Evolutionary conservation across 1,140 invertebrate species (phyloP), one percentile per base, ranked within the genome.

Genomic region (Apis dorsata): DNA sequence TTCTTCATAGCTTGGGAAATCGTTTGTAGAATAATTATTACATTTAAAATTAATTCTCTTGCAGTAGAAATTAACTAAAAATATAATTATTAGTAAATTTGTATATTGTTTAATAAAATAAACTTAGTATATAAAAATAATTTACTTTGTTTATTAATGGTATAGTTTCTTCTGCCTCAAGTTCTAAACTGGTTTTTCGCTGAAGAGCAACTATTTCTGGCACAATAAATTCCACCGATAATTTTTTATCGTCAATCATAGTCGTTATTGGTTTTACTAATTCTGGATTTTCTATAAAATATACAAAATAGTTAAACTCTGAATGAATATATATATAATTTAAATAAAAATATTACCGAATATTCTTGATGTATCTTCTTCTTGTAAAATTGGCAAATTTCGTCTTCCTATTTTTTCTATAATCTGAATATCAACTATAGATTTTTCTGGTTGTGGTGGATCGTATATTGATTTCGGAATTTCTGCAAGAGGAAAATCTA

Each of bases 361-460:
- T 83, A 94, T 93, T 73, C 92, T 88, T 34, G 88, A 91, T 4
- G 90, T 91, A 74, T 92, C 85, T 74, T 93, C 91, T 53, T 93
- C 93, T 85, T 93, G 91, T 55, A 94, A 89, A 85, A 93, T 93
- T 2, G 93, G 92, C 44, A 93, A 86, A 89, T 93, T 93, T 84
- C 90, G 90, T 69, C 86, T 90, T 19, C 93, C 92, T 83, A 89
- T 92, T 88, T 93, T 93, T 79, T 92, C 91, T 55, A 89, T 87
- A 21, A 92, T 88, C 51, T 92, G 85, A 68, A 93, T 89, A 79
- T 93, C 89, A 62, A 94, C 82, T 44, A 94, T 81, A 4, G 93
- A 87, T 73, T 93, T 93, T 86, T 94, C 93, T 17, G 88, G 79
- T 34, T 90, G 57, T 2, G 91, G 87, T 44, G 81, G 28, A 53